phyloP scores from a whole-genome alignment of 1,140 invertebrate species.

The Coptotermes formosanus region DNA sequence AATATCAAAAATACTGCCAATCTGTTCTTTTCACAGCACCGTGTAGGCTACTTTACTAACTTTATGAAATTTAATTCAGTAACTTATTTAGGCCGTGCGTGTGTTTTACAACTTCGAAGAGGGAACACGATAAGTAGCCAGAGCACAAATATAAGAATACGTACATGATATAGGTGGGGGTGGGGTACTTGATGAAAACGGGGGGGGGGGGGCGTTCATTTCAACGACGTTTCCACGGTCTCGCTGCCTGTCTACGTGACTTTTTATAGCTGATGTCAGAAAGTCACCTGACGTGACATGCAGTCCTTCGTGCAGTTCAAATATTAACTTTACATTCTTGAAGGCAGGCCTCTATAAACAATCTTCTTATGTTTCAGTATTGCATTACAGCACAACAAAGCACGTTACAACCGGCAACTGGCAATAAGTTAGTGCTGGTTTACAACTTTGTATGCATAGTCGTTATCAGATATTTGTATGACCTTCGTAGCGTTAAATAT shows the following conservation, averaged over 20 bases:
- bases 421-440: neutral
- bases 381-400: neutral
- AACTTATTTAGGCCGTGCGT: neutral
- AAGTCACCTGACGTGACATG: neutral
- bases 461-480: neutral
- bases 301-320: neutral
- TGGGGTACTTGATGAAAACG: neutral
- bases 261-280: neutral
- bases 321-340: neutral
- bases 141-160: too few relatives aligned
- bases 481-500: neutral
- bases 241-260: neutral
- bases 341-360: neutral
- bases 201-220: neutral
- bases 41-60: neutral
- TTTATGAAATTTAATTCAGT: neutral
- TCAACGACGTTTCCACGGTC: neutral
- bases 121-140: too few relatives aligned
- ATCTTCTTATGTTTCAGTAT: neutral
- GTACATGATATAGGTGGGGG: neutral
- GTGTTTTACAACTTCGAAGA: neutral
- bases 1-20: neutral
- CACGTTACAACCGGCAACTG: neutral
- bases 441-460: neutral
- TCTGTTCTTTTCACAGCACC: neutral